A percentile compares a stretch with the other conserved stretches of the same genome.
Conservation (phyloP, 2,113 vertebrate genomes). For the Actenoides lindsayi region DNA sequence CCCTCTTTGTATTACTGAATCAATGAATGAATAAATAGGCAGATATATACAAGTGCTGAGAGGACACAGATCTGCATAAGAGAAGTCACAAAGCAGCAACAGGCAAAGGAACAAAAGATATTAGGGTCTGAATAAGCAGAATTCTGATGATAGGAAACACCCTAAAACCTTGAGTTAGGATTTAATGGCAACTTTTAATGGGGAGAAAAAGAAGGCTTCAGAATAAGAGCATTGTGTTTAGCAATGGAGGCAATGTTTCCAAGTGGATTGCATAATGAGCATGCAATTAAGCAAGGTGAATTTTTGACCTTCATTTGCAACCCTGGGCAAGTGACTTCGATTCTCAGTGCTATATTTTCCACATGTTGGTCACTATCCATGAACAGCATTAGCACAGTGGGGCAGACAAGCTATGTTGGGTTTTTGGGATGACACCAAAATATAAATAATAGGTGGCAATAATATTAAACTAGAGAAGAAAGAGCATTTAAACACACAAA, state of each 20-base stretch:
- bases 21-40: neutral
- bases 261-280: neutral
- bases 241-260: rapidly evolving
- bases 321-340: neutral
- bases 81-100: neutral
- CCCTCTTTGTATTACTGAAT: neutral
- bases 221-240: neutral
- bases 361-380: neutral
- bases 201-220: neutral
- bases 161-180: neutral
- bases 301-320: neutral
- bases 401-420: neutral
- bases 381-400: rapidly evolving
- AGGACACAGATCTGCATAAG: neutral
- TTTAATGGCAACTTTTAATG: neutral
- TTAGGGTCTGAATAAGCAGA: neutral
- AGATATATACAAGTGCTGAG: neutral
- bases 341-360: neutral
- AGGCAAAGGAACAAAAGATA: neutral
- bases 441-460: neutral
- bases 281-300: neutral
- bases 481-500: neutral
- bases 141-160: neutral
- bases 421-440: neutral
- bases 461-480: neutral